These are phyloP conservation scores for Pao palembangensis DNA, from an alignment of 2,113 vertebrate species.

Conservation along the genomic window DNA sequence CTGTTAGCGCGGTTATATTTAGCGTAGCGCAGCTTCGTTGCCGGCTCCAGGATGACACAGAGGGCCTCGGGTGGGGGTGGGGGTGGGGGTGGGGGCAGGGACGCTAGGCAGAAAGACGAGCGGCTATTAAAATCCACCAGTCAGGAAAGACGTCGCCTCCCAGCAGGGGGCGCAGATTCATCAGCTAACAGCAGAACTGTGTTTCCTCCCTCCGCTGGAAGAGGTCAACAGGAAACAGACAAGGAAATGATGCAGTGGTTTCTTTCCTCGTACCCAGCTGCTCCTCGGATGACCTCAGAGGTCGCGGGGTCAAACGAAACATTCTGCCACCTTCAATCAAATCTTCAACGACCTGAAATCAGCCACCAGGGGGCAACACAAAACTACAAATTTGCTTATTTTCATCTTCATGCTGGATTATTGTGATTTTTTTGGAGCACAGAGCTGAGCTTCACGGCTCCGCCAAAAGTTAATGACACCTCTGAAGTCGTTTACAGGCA, in stretches of 20 bases:
- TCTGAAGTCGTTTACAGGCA: no score
- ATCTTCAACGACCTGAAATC: background rate
- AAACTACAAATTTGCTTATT: no score
- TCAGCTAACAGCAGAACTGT: slow-evolving; percentile 72
- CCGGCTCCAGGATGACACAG: slow-evolving; percentile 57
- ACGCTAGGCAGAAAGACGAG: slow-evolving; percentile 30
- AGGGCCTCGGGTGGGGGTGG: slow-evolving; percentile 31
- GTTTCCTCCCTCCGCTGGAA: slow-evolving; percentile 51
- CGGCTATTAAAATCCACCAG: slow-evolving; percentile 41
- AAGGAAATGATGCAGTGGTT: slow-evolving; percentile 83
- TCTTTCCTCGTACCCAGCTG: slow-evolving; percentile 76
- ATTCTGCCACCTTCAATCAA: background rate
- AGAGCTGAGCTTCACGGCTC: no score
- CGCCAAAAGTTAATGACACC: no score
- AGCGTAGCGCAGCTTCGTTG: slow-evolving; percentile 80
- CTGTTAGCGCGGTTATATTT: slow-evolving; percentile 89
- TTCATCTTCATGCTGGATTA: no score
- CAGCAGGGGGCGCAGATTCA: slow-evolving; percentile 22
- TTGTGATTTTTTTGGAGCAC: no score
- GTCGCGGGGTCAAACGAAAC: slow-evolving; percentile 1
- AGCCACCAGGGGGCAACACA: no score
- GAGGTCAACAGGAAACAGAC: slow-evolving; percentile 76
- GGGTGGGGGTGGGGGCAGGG: background rate
- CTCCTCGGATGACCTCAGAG: slow-evolving; percentile 67
- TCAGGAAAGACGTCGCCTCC: background rate